Conservation (phyloP, 2,113 vertebrate genomes). For the Xyliphius kryptos region DNA sequence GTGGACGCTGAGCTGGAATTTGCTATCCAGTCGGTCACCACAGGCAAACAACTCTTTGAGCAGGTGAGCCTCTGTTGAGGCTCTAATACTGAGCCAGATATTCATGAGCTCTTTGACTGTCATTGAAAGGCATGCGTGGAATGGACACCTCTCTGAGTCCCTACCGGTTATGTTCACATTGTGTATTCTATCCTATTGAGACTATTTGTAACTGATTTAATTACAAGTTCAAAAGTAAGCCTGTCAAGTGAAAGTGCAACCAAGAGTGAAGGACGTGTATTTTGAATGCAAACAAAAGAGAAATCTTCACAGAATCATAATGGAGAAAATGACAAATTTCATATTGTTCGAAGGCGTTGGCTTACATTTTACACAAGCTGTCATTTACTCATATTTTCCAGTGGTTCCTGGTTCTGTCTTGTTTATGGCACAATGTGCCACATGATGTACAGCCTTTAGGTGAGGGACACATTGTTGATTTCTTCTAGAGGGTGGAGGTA, state of each 20-base stretch:
- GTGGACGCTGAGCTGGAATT: constrained; percentile 98
- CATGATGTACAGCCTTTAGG: constrained; percentile 10
- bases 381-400: constrained; percentile 35
- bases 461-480: constrained; percentile 15
- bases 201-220: not conserved
- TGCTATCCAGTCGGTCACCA: constrained; percentile 86
- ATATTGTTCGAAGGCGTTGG: constrained; percentile 9
- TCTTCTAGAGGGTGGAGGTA: not conserved
- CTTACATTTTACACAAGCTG: not conserved
- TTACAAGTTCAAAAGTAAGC: not conserved
- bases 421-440: constrained; percentile 23
- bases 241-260: constrained; percentile 5
- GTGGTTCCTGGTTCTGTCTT: constrained; percentile 11
- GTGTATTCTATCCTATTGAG: constrained; percentile 14
- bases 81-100: constrained; percentile 6
- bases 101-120: not conserved
- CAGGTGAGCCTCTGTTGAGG: constrained; percentile 69
- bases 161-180: not conserved
- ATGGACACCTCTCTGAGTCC: constrained; percentile 5
- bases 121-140: constrained; percentile 13
- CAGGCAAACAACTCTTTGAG: constrained; percentile 90
- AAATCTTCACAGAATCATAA: not conserved
- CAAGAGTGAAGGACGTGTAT: not conserved
- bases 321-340: not conserved
- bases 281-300: not conserved